A percentile compares a stretch with the other conserved stretches of the same genome.
phyloP scores from a whole-genome alignment of 1,140 invertebrate genomes.

The Penaeus indicus region DNA sequence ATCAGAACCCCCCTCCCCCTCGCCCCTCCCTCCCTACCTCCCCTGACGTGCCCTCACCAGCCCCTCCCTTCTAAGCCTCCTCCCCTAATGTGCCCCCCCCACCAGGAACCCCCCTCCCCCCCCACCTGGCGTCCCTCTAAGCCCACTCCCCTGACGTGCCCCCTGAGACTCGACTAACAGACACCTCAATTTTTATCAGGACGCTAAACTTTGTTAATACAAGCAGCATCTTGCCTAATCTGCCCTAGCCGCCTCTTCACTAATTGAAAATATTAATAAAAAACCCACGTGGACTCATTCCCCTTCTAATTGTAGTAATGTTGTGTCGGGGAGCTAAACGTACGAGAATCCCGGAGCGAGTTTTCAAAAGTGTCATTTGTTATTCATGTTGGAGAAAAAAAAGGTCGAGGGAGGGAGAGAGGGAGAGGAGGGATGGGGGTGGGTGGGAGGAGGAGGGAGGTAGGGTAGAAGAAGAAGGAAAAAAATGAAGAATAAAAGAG shows the following conservation, averaged over 20 bases:
- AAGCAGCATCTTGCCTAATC: slow-evolving; percentile 56
- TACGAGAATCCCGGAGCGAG: not conserved
- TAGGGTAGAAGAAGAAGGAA: too few species aligned
- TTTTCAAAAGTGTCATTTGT: slow-evolving; percentile 47
- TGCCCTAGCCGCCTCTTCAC: slow-evolving; percentile 47
- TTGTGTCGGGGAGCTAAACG: not conserved
- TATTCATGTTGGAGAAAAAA: slow-evolving; percentile 7
- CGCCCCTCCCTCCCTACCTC: not conserved
- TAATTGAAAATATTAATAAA: slow-evolving; percentile 64
- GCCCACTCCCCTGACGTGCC: slow-evolving; percentile 1
- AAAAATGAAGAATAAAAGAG: too few species aligned
- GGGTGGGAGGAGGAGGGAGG: too few species aligned
- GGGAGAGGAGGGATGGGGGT: too few species aligned
- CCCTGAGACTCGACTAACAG: slow-evolving; percentile 48
- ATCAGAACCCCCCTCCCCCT: not conserved
- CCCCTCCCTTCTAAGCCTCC: not conserved
- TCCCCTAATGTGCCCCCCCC: not conserved
- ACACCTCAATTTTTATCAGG: slow-evolving; percentile 58
- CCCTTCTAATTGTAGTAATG: slow-evolving; percentile 55
- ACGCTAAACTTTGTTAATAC: slow-evolving; percentile 62
- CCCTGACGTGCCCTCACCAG: not conserved
- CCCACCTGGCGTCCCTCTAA: not conserved
- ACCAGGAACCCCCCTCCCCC: not conserved
- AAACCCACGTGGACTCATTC: slow-evolving; percentile 42
- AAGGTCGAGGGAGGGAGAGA: too few species aligned